A percentile compares a stretch with the other conserved stretches of the same genome.
Evolutionary conservation across 2,113 vertebrate genomes (phyloP).

Genomic region (Leuciscus idus): DNA sequence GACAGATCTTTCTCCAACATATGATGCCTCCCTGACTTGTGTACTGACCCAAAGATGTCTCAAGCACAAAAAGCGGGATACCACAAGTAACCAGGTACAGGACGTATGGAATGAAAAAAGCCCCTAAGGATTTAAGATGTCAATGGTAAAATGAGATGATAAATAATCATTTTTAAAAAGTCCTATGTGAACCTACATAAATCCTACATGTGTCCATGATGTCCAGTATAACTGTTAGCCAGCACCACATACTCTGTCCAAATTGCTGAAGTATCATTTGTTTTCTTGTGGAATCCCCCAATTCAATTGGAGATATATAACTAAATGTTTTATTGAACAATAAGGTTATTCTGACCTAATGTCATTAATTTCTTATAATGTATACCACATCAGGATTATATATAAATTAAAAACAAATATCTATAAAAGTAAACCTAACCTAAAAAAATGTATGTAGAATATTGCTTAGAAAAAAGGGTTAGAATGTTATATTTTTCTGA

Average conservation of each 20-base stretch:
- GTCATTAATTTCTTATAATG: neutral
- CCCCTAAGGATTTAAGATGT: constrained; percentile 60
- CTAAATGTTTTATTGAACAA: neutral
- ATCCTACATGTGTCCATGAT: too few species aligned
- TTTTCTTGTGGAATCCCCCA: neutral
- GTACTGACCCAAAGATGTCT: constrained; percentile 76
- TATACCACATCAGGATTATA: neutral
- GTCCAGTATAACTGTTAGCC: too few species aligned
- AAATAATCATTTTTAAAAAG: too few species aligned
- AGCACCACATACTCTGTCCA: neutral
- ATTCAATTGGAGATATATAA: neutral
- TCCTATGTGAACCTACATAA: too few species aligned
- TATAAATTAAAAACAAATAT: neutral
- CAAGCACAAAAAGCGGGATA: constrained; percentile 74
- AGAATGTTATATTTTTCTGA: too few species aligned
- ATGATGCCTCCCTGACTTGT: constrained; percentile 75
- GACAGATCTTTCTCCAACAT: constrained; percentile 76
- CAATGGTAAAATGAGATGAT: too few species aligned
- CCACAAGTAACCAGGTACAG: constrained; percentile 72
- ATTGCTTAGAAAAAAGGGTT: neutral
- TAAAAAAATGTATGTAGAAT: neutral
- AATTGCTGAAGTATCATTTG: neutral
- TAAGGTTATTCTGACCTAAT: neutral
- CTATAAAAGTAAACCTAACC: neutral
- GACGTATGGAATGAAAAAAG: constrained; percentile 72